Evolutionary conservation across 2,888 invertebrate species (phyloP).

Genomic region (Cryptus armator): DNA sequence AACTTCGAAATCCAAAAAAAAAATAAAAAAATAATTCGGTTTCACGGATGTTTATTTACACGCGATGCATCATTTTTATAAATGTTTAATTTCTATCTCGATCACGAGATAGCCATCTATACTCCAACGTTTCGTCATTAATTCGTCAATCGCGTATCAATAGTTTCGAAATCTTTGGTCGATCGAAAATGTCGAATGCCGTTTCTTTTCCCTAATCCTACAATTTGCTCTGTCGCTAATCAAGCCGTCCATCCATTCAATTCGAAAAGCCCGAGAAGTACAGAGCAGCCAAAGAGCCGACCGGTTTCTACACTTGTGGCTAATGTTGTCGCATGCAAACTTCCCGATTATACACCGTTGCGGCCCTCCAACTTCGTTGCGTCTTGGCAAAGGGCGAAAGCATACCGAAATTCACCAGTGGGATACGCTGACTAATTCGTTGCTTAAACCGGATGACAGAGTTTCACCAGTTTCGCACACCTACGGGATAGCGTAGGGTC

Average conservation of each 20-base stretch:
- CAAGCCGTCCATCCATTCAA: slow-evolving; percentile 7
- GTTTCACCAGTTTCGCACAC: slow-evolving; percentile 51
- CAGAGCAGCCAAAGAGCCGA: slow-evolving; percentile 14
- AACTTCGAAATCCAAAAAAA: too few species aligned
- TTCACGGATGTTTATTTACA: too few species aligned
- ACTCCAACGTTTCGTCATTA: too few species aligned
- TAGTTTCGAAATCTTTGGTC: too few species aligned
- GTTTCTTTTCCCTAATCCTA: not conserved
- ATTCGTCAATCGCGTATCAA: too few species aligned
- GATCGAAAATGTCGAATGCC: too few species aligned
- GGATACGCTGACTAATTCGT: slow-evolving; percentile 65
- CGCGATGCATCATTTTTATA: too few species aligned
- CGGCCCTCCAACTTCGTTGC: slow-evolving; percentile 36
- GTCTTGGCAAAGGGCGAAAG: slow-evolving; percentile 27
- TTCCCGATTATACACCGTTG: slow-evolving; percentile 59
- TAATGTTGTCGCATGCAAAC: slow-evolving; percentile 39
- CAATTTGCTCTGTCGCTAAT: slow-evolving; percentile 18
- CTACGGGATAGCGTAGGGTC: slow-evolving; percentile 1
- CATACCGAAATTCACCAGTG: slow-evolving; percentile 50
- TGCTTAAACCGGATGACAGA: slow-evolving; percentile 64
- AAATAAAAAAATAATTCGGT: too few species aligned
- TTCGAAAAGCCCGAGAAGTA: slow-evolving; percentile 19
- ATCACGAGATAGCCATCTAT: too few species aligned
- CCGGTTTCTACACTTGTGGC: slow-evolving; percentile 29
- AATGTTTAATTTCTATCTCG: too few species aligned